Percentiles rank a stretch among this genome's conserved stretches.
Conservation (phyloP, 2,113 vertebrate species). For the Formicarius rufipectus region DNA sequence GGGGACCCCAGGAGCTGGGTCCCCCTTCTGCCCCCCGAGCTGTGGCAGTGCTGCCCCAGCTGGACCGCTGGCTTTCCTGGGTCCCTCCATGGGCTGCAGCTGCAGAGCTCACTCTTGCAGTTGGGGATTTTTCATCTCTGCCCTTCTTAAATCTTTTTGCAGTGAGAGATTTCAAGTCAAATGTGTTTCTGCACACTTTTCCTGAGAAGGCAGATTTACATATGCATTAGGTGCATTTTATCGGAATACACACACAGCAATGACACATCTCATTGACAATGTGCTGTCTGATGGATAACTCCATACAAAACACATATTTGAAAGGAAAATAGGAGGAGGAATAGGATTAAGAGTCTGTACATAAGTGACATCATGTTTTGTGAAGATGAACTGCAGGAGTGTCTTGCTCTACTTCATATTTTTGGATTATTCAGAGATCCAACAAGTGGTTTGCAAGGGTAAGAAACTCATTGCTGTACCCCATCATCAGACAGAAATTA, state of each 20-base stretch:
- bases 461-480: background rate
- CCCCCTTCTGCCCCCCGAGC: accelerated
- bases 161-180: constrained; percentile 60
- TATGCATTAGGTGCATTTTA: constrained; percentile 75
- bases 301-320: constrained; percentile 65
- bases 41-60: accelerated
- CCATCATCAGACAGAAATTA: background rate
- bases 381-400: background rate
- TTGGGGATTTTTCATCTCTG: constrained; percentile 41
- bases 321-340: constrained; percentile 69
- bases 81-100: background rate
- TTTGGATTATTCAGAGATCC: constrained; percentile 19
- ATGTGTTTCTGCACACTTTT: constrained; percentile 66
- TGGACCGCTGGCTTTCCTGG: accelerated
- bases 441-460: constrained; percentile 27
- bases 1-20: background rate
- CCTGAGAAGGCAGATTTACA: constrained; percentile 71
- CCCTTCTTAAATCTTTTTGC: constrained; percentile 54
- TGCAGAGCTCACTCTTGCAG: background rate
- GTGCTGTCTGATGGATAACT: constrained; percentile 66
- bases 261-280: constrained; percentile 73
- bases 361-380: constrained; percentile 6
- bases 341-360: constrained; percentile 53
- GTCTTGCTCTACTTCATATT: constrained; percentile 24
- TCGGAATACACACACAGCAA: constrained; percentile 62